phyloP scores from a whole-genome alignment of 2,888 invertebrate genomes.

The Stegophylla sp. region DNA sequence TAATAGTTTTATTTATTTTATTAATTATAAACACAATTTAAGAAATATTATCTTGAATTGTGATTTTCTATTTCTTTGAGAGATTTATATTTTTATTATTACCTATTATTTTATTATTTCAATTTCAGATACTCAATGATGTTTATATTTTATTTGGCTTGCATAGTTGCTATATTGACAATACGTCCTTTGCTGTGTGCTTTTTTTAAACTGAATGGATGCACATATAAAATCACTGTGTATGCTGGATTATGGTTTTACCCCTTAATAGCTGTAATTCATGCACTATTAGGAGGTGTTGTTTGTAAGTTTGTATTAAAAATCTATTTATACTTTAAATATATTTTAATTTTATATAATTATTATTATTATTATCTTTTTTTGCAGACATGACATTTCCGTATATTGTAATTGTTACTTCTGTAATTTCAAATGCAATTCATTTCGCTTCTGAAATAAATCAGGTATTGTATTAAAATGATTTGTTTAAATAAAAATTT shows the following conservation, averaged over 20 bases:
- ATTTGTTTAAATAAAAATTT: not conserved
- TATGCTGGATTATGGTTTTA: constrained; percentile 94
- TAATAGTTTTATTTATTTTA: not conserved
- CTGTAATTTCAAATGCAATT: constrained; percentile 89
- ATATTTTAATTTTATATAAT: too few species aligned
- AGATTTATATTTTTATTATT: not conserved
- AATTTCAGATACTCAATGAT: constrained; percentile 90
- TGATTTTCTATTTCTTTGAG: not conserved
- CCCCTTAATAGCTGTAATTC: constrained; percentile 83
- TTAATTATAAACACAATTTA: too few species aligned
- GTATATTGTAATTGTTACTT: constrained; percentile 87
- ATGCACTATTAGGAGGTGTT: constrained; percentile 88
- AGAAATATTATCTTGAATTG: too few species aligned
- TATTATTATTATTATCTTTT: constrained; percentile 60
- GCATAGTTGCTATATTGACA: constrained; percentile 79
- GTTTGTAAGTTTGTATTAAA: constrained; percentile 78
- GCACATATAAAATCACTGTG: constrained; percentile 78
- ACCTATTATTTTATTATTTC: too few species aligned
- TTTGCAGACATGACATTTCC: constrained; percentile 92
- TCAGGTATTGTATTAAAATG: constrained; percentile 69
- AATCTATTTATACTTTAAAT: constrained; percentile 24
- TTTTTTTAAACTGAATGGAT: constrained; percentile 70
- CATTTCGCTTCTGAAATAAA: constrained; percentile 88
- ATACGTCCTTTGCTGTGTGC: constrained; percentile 78
- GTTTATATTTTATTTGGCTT: constrained; percentile 85